Evolutionary conservation across 2,797 vertebrate species (phyloP).

Genomic region (Adrianichthys oophorus): DNA sequence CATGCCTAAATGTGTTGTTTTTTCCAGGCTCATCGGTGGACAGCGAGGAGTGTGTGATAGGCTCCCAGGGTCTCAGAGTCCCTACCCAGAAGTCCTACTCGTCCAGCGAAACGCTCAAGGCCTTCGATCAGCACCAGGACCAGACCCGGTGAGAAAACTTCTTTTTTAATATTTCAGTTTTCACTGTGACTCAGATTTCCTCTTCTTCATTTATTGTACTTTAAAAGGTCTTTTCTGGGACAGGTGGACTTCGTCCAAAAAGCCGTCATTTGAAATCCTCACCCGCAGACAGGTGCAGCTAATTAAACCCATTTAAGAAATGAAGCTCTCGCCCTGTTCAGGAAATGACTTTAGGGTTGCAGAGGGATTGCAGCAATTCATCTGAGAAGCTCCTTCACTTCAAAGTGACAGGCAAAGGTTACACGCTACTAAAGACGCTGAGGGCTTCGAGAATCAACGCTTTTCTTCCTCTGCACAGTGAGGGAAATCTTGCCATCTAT

Average conservation of each 20-base stretch:
- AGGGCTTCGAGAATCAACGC: no score
- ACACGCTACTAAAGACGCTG: no score
- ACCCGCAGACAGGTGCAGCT: no score
- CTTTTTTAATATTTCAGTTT: no score
- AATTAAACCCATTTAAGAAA: no score
- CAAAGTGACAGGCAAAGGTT: background rate
- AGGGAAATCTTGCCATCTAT: no score
- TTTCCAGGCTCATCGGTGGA: slow-evolving; percentile 75
- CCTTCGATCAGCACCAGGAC: slow-evolving; percentile 95
- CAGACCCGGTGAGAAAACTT: slow-evolving; percentile 62
- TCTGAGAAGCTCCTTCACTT: background rate
- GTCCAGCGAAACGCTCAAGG: slow-evolving; percentile 96
- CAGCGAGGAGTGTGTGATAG: slow-evolving; percentile 84
- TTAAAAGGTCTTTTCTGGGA: no score
- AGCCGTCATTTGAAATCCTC: no score
- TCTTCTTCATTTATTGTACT: background rate
- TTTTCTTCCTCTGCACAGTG: no score
- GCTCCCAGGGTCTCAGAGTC: slow-evolving; percentile 77
- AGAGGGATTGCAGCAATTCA: background rate
- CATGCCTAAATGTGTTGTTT: background rate
- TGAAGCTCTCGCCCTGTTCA: background rate
- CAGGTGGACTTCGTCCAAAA: no score
- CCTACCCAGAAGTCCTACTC: slow-evolving; percentile 98
- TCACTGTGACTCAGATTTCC: background rate
- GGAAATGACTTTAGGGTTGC: background rate